Percentiles rank a stretch among this genome's conserved stretches.
phyloP scores from a whole-genome alignment of 2,113 vertebrate species.

The Corvus cornix region DNA sequence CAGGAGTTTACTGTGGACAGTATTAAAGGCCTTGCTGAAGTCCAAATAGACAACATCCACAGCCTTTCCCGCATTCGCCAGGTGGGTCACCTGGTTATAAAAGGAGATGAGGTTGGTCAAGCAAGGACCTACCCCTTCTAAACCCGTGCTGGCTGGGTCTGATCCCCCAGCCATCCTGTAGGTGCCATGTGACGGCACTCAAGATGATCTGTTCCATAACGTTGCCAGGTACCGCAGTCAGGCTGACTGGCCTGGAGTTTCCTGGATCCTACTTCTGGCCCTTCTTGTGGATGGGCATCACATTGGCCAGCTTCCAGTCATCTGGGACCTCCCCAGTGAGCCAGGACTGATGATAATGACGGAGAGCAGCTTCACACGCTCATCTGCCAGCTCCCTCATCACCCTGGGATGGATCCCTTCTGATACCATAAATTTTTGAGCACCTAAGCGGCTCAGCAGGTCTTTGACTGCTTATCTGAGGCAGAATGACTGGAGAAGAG shows the following conservation, averaged over 20 bases:
- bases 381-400: neutral
- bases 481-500: slow-evolving; percentile 84
- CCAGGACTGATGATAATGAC: neutral
- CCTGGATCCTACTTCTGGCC: neutral
- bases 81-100: neutral
- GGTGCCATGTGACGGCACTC: neutral
- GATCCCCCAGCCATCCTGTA: neutral
- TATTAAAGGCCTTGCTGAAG: neutral
- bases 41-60: neutral
- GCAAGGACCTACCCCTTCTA: neutral
- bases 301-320: neutral
- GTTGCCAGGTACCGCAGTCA: neutral
- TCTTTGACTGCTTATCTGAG: neutral
- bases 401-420: neutral
- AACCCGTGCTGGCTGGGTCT: neutral
- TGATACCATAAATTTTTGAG: neutral
- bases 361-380: neutral
- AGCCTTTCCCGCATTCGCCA: neutral
- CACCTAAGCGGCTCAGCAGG: neutral
- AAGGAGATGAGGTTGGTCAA: neutral
- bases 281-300: neutral
- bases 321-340: neutral
- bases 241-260: neutral
- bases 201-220: neutral
- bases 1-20: no score